A percentile compares a stretch with the other conserved stretches of the same genome.
Conservation (phyloP, 1,140 invertebrate genomes). For the Andricus grossulariae region DNA sequence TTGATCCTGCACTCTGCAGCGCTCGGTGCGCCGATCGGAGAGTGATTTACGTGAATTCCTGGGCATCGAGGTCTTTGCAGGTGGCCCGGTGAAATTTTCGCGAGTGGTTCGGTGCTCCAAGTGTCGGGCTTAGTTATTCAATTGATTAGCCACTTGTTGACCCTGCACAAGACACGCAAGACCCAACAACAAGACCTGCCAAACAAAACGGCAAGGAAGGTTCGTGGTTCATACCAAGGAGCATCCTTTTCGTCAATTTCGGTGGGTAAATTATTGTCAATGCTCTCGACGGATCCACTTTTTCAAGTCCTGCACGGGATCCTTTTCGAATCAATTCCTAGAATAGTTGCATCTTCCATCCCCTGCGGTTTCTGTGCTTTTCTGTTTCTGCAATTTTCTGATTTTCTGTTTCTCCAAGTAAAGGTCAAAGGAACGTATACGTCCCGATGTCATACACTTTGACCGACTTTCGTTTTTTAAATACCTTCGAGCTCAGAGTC, state of each 20-base stretch:
- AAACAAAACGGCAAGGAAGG: slow-evolving; percentile 40
- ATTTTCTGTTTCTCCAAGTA: too few relatives aligned
- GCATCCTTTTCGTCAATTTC: slow-evolving; percentile 55
- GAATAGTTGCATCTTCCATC: not conserved
- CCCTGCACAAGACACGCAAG: slow-evolving; percentile 15
- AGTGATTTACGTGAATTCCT: slow-evolving; percentile 67
- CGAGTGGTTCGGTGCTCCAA: not conserved
- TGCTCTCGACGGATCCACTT: not conserved
- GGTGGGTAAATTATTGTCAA: slow-evolving; percentile 43
- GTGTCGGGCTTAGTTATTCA: not conserved
- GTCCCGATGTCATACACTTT: not conserved
- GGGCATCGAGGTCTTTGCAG: slow-evolving; percentile 47
- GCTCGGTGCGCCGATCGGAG: slow-evolving; percentile 61
- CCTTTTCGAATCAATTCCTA: not conserved
- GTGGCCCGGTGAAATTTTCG: slow-evolving; percentile 40
- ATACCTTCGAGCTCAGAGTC: not conserved
- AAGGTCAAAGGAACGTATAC: not conserved
- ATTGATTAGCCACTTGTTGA: slow-evolving; percentile 41
- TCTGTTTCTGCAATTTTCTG: too few relatives aligned
- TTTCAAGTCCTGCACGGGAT: not conserved
- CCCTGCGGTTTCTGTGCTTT: not conserved
- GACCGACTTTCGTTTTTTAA: slow-evolving; percentile 22
- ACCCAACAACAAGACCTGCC: slow-evolving; percentile 24
- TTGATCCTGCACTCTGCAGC: slow-evolving; percentile 67
- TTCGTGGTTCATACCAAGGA: slow-evolving; percentile 41